phyloP scores from a whole-genome alignment of 2,797 vertebrate genomes.

The Betta splendens region DNA sequence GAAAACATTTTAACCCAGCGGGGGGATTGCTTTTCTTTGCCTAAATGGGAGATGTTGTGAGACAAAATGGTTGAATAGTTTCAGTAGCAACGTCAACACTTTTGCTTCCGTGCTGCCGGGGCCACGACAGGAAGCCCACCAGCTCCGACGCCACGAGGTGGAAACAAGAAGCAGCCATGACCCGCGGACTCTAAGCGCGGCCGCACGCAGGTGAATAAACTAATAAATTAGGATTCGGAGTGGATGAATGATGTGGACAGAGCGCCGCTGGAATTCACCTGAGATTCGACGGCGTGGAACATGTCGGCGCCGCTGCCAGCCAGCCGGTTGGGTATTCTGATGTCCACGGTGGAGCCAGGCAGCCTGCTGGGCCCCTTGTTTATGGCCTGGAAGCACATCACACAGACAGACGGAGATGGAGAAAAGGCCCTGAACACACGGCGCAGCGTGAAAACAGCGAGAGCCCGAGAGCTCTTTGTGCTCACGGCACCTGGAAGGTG shows the following conservation, averaged over 20 bases:
- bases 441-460: conserved; percentile 4
- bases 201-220: conserved; percentile 51
- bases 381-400: conserved; percentile 85
- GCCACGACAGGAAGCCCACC: conserved; percentile 24
- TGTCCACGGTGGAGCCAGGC: conserved; percentile 89
- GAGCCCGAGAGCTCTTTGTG: background rate
- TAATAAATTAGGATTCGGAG: conserved; percentile 51
- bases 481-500: conserved; percentile 89
- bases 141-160: conserved; percentile 35
- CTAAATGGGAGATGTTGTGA: conserved; percentile 73
- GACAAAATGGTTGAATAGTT: conserved; percentile 61
- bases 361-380: conserved; percentile 96
- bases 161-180: conserved; percentile 14
- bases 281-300: conserved; percentile 90
- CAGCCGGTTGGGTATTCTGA: conserved; percentile 92
- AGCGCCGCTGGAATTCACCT: conserved; percentile 82
- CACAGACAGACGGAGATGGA: conserved; percentile 21
- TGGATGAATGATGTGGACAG: conserved; percentile 36
- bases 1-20: conserved; percentile 63
- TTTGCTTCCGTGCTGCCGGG: conserved; percentile 44
- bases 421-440: conserved; percentile 28
- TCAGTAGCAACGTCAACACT: conserved; percentile 65
- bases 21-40: conserved; percentile 72
- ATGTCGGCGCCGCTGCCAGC: conserved; percentile 89
- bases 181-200: conserved; percentile 29